Conservation (phyloP, 2,888 invertebrate species). For the Bombylius major region DNA sequence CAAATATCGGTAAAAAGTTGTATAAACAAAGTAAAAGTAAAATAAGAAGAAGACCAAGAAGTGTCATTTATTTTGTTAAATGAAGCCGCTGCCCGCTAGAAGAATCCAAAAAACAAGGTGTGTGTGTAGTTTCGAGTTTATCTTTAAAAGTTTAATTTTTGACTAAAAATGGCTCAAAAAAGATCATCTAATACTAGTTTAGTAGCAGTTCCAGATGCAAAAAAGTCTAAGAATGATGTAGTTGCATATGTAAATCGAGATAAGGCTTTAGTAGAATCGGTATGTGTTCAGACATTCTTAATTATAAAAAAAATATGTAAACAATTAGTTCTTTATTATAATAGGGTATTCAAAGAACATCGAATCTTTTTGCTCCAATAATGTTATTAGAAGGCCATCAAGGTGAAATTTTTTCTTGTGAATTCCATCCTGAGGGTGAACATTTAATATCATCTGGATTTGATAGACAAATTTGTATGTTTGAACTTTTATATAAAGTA, state of each 20-base stretch:
- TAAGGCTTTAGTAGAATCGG: slow-evolving; percentile 61
- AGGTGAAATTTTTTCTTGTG: slow-evolving; percentile 85
- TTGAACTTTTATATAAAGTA: background rate
- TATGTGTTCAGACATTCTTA: slow-evolving; percentile 25
- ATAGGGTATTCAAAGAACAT: slow-evolving; percentile 67
- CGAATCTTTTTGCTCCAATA: slow-evolving; percentile 80
- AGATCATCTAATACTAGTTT: slow-evolving; percentile 25
- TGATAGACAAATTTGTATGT: slow-evolving; percentile 87
- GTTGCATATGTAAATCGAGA: slow-evolving; percentile 57
- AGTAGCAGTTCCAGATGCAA: slow-evolving; percentile 41
- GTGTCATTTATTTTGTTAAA: no score
- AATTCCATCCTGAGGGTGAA: slow-evolving; percentile 94
- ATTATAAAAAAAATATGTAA: background rate
- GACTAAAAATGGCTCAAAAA: slow-evolving; percentile 27
- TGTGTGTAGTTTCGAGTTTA: no score
- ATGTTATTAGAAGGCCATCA: slow-evolving; percentile 95
- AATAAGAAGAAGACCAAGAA: no score
- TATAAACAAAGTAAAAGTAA: no score
- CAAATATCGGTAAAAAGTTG: no score
- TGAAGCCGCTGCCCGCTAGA: no score
- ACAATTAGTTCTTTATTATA: slow-evolving; percentile 12
- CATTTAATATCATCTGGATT: slow-evolving; percentile 89
- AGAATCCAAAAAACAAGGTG: no score
- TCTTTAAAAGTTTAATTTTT: background rate
- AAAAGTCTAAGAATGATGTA: slow-evolving; percentile 59